Evolutionary conservation across 2,797 vertebrate genomes (phyloP), one percentile per base, ranked within the genome.

Genomic region (Dendrocincla fuliginosa): DNA sequence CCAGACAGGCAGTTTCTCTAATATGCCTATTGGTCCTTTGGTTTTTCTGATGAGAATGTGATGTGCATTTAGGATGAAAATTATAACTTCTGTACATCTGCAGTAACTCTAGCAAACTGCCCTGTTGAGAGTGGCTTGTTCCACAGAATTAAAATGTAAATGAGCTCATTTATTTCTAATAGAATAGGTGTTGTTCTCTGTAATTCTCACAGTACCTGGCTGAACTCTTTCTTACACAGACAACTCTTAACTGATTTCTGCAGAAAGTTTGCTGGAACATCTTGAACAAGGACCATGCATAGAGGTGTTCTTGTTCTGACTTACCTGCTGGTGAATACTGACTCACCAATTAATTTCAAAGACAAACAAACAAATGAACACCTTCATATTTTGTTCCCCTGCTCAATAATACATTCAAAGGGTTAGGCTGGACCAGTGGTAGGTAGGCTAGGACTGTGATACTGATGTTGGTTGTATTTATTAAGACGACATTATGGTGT

Each of bases 41-140:
- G 23, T 81, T 89, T 65, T 79, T 93, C 76, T 83, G 76, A 80
- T 87, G 92, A 88, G 87, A 76, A 70, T 86, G 53, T 89, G 93
- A 89, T 87, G 65, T 71, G 65, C 81, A 19, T 96, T 94, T 96
- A 60, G 81, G 91, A 89, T 92, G 76, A 86, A 96, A 94, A 95
- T 89, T 50, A 73, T 74, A 89, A 80, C 57, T 93, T 94, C 69
- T 79, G 47, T 70, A 76, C 37, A 63, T 84, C 76, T 95, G 84
- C 67, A 59, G 65, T 93, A 91, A 89, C 65, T 85, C 87, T 47
- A 84, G 52, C 32, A 95, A 96, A 96, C 76, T 93, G 82, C 87
- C 20, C 79, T 95, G 70, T 88, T 86, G 89, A 91, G 89, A 92
- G 47, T 20, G 41, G 44, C 85, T 81, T 57, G 46, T 83, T 90